A percentile compares a stretch with the other conserved stretches of the same genome.
These are phyloP conservation scores for Melanotaenia parkinsoni DNA, from an alignment of 2,797 vertebrate species.

Conservation along the genomic window DNA sequence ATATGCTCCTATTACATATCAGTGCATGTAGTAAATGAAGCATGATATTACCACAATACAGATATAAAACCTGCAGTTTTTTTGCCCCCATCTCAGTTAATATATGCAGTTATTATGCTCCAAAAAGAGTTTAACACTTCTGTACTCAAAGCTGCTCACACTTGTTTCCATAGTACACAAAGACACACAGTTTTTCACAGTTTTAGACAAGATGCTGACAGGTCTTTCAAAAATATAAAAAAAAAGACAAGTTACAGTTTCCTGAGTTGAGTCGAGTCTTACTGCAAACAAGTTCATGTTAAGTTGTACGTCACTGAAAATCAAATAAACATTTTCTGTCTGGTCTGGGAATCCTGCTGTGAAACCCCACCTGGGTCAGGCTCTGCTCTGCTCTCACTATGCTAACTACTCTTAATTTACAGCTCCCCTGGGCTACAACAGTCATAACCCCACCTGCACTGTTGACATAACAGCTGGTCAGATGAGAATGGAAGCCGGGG, in stretches of 20 bases:
- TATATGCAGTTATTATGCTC: neutral
- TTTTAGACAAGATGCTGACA: conserved; percentile 1
- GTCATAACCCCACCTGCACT: conserved; percentile 63
- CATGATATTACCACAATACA: neutral
- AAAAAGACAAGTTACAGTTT: neutral
- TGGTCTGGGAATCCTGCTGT: conserved; percentile 25
- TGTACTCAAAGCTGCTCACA: neutral
- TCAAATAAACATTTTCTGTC: conserved; percentile 8
- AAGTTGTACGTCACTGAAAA: neutral
- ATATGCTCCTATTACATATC: neutral
- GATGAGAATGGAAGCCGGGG: conserved; percentile 26
- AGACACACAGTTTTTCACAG: neutral
- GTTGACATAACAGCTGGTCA: conserved; percentile 63
- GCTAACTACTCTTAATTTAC: conserved; percentile 71
- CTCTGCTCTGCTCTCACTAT: conserved; percentile 34
- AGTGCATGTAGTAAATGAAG: neutral
- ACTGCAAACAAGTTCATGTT: neutral
- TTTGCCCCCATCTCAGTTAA: neutral
- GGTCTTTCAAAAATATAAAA: neutral
- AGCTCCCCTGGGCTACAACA: conserved; percentile 48
- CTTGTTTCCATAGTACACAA: neutral
- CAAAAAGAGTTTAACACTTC: neutral
- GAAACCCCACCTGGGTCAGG: conserved; percentile 53
- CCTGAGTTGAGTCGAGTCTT: neutral
- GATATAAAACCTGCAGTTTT: neutral